Evolutionary conservation across 2,888 invertebrate genomes (phyloP).

Genomic region (Gymnosoma rotundatum): DNA sequence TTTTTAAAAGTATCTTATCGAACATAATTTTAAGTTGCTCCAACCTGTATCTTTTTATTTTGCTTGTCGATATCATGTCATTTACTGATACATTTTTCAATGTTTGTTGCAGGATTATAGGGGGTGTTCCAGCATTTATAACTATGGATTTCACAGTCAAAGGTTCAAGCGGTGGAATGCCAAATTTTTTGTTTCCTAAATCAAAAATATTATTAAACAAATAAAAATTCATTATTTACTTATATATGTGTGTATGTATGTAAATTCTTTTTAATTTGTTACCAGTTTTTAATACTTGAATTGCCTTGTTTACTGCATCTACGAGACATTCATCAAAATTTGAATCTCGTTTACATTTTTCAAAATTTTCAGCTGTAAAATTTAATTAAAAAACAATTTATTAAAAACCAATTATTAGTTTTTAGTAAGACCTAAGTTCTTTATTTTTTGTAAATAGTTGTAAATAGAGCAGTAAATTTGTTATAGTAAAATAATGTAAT

Average conservation of each 20-base stretch:
- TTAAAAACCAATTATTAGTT: background rate
- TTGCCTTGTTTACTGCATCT: conserved; percentile 84
- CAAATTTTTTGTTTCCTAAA: conserved; percentile 85
- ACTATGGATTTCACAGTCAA: conserved; percentile 84
- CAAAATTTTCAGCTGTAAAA: conserved; percentile 82
- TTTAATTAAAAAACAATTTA: background rate
- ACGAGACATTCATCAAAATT: conserved; percentile 85
- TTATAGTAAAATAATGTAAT: too few relatives aligned
- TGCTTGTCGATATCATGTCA: conserved; percentile 85
- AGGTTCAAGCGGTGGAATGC: conserved; percentile 85
- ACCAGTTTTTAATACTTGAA: conserved; percentile 85
- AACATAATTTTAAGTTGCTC: background rate
- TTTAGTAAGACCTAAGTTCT: too few relatives aligned
- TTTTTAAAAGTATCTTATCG: background rate
- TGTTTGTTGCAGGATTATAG: conserved; percentile 86
- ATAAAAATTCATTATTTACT: background rate
- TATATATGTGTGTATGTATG: too few relatives aligned
- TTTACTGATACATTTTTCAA: conserved; percentile 87
- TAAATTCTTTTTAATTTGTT: conserved; percentile 58
- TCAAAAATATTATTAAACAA: background rate
- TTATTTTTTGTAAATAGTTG: too few relatives aligned
- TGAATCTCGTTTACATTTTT: conserved; percentile 84
- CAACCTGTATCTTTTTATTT: conserved; percentile 84
- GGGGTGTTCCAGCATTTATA: conserved; percentile 85
- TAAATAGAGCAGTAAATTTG: too few relatives aligned